Evolutionary conservation across 2,888 invertebrate genomes (phyloP).

Genomic region (Kryphioiulus occultus): DNA sequence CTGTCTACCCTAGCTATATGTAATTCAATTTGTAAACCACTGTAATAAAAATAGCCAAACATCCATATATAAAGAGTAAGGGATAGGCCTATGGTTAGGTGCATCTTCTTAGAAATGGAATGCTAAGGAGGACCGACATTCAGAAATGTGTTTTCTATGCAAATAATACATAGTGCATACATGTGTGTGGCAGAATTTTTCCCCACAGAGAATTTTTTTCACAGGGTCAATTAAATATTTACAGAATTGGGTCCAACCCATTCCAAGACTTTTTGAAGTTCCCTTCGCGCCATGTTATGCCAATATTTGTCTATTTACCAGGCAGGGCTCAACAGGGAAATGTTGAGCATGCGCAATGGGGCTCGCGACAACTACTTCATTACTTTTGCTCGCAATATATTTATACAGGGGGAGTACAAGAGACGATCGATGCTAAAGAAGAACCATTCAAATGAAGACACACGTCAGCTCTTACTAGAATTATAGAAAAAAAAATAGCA

Average conservation of each 20-base stretch:
- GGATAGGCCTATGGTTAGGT: no score
- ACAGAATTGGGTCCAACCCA: no score
- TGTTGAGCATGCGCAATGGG: not conserved
- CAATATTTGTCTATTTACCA: constrained; percentile 28
- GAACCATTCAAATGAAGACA: not conserved
- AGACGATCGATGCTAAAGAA: constrained; percentile 32
- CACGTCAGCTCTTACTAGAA: not conserved
- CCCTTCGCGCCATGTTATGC: not conserved
- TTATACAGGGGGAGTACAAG: not conserved
- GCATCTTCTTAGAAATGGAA: no score
- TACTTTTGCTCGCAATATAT: constrained; percentile 33
- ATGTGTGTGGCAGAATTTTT: no score
- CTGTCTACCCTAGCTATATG: not conserved
- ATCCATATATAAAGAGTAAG: no score
- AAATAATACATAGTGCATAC: no score
- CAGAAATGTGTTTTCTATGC: no score
- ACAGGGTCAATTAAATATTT: no score
- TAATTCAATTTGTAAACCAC: not conserved
- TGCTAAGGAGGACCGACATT: no score
- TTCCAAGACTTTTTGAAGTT: not conserved
- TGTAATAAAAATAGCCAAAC: no score
- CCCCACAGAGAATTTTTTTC: no score
- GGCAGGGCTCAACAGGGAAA: not conserved
- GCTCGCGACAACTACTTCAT: not conserved
- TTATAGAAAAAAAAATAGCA: not conserved